Percentiles rank a stretch among this genome's conserved stretches.
Conservation (phyloP, 2,113 vertebrate species). For the Takifugu bimaculatus region DNA sequence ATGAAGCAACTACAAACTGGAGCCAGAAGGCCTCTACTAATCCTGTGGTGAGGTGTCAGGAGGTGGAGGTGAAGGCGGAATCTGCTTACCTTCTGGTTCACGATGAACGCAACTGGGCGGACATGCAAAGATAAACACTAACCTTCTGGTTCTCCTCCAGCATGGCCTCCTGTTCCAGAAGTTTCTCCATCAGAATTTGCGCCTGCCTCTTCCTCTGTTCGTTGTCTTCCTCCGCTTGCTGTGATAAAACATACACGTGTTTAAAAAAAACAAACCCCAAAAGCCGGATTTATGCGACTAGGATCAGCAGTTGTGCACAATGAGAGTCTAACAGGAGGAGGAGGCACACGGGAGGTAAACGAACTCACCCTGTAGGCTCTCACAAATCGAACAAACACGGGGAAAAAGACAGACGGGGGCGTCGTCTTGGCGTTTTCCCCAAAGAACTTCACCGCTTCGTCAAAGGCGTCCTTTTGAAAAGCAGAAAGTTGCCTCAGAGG, state of each 20-base stretch:
- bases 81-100: conserved; percentile 20
- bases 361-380: conserved; percentile 89
- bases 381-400: conserved; percentile 93
- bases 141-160: conserved; percentile 89
- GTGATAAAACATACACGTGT: conserved; percentile 2
- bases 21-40: conserved; percentile 23
- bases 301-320: neutral
- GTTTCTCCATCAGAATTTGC: conserved; percentile 90
- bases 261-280: neutral
- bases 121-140: neutral
- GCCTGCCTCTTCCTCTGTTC: conserved; percentile 89
- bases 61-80: conserved; percentile 21
- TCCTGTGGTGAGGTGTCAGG: conserved; percentile 35
- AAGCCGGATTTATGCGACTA: neutral
- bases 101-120: neutral
- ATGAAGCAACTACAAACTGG: conserved; percentile 33
- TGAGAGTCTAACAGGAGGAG: neutral
- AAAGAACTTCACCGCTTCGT: conserved; percentile 89
- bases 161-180: conserved; percentile 92
- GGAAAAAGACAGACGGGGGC: conserved; percentile 94
- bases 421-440: conserved; percentile 94
- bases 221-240: conserved; percentile 95
- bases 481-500: neutral
- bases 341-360: neutral
- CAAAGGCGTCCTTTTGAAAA: conserved; percentile 84